A percentile compares a stretch with the other conserved stretches of the same genome.
phyloP scores from a whole-genome alignment of 2,888 invertebrate species.

The Spodoptera picta region DNA sequence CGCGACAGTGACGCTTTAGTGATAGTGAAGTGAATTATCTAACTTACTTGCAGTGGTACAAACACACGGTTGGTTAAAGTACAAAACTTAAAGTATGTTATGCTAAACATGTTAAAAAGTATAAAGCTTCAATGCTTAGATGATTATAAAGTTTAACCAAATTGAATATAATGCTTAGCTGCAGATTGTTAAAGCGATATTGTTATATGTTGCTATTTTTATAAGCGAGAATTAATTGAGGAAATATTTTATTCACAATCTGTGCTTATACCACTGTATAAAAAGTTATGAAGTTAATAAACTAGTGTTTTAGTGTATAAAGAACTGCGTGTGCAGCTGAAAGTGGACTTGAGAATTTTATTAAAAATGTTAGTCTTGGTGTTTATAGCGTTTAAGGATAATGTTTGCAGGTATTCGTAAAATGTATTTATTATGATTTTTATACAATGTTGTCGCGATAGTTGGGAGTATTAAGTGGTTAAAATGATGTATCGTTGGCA shows the following conservation, averaged over 20 bases:
- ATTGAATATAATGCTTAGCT: conserved; percentile 15
- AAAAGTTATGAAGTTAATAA: conserved; percentile 8
- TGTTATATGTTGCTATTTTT: conserved; percentile 38
- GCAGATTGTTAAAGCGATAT: conserved; percentile 13
- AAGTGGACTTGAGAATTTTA: conserved; percentile 26
- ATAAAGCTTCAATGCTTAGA: conserved; percentile 19
- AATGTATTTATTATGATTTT: conserved; percentile 18
- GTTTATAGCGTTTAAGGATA: conserved; percentile 39
- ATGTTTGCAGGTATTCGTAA: conserved; percentile 14
- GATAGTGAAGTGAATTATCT: conserved; percentile 62
- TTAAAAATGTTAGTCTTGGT: conserved; percentile 35
- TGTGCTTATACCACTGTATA: conserved; percentile 25
- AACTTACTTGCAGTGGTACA: conserved; percentile 20
- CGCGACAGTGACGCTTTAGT: conserved; percentile 54
- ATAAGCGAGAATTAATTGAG: conserved; percentile 21
- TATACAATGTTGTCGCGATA: background rate
- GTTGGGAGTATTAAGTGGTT: background rate
- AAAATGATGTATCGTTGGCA: background rate
- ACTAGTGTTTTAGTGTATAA: conserved; percentile 23
- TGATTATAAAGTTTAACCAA: conserved; percentile 4
- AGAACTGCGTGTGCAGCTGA: conserved; percentile 17
- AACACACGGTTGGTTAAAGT: conserved; percentile 32
- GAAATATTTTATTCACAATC: conserved; percentile 25
- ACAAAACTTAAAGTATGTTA: conserved; percentile 40
- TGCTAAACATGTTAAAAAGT: conserved; percentile 22